Base-by-base conservation (phyloP, 2,888 invertebrate species). In the Tholera decimalis region DNA sequence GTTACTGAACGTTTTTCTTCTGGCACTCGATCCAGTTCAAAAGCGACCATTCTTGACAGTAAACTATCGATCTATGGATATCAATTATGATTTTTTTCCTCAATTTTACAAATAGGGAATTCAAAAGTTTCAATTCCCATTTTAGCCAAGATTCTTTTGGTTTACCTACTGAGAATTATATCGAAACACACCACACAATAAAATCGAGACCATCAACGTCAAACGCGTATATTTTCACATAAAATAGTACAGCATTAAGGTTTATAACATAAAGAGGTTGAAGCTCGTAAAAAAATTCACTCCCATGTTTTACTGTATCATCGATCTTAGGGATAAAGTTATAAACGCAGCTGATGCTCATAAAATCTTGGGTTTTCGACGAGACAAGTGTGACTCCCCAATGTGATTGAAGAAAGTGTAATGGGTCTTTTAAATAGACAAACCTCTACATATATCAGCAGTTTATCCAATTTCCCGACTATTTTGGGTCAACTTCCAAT, bases 181-280 rank as follows among this genome's bases (percentile, higher is more conserved):
- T 50, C 22, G 8, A 7, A 2, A n/a, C 9, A 30, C 26, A 68
- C 41, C 30, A 59, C 30, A 46, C 68, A 71, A 71, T 72, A 69
- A 72, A 74, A 69, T 1, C 24, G 0, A 5, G 30, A 33, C 30
- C 61, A 51, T 72, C 68, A 72, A 55, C 39, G 9, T 15, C 3
- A n/a, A 51, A 5, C 35, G 33, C 22, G 54, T 75, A 56, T 56
- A 69, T 60, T 51, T 62, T 41, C 70, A 28, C 71, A 49, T 70
- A 73, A 75, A 69, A 57, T 28, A 24, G 55, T 30, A 62, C n/a
- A 37, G 20, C 13, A 65, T 65, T 60, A 49, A 53, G 39, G n/a
- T 53, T 67, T 60, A 67, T 33, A 43, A 35, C 18, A 28, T 35
- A 61, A 67, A 53, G 51, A 61, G 51, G 39, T 49, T 63, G 15